Conservation (phyloP, 2,797 vertebrate genomes). For the Lepus townsendii region DNA sequence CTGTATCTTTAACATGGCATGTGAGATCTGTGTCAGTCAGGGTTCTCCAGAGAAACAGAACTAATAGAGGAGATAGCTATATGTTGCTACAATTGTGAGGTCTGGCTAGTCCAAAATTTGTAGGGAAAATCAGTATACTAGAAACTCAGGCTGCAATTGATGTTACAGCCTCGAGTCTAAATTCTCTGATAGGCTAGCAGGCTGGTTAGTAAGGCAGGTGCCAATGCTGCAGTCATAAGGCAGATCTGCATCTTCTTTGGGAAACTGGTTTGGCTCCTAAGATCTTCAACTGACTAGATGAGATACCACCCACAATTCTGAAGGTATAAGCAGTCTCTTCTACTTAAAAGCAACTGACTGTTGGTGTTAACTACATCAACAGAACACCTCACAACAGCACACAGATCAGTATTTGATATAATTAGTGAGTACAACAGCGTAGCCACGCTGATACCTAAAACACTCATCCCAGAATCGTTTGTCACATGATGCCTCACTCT, state of each 20-base stretch:
- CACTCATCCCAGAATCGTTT: background rate
- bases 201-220: background rate
- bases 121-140: background rate
- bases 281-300: background rate
- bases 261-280: background rate
- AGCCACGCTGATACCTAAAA: background rate
- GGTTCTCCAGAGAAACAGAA: slow-evolving; percentile 39
- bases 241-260: background rate
- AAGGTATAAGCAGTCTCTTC: background rate
- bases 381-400: background rate
- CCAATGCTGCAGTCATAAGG: background rate
- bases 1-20: background rate
- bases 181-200: background rate
- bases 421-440: background rate
- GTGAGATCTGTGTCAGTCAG: background rate
- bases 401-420: background rate
- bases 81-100: background rate
- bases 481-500: background rate
- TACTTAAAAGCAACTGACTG: background rate
- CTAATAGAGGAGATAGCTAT: background rate
- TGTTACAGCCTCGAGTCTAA: background rate
- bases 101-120: background rate
- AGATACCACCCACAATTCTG: background rate
- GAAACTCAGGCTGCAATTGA: background rate
- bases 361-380: background rate